phyloP scores from a whole-genome alignment of 37 sponge, comb jelly and placozoan species.

The Halichondria panicea region DNA sequence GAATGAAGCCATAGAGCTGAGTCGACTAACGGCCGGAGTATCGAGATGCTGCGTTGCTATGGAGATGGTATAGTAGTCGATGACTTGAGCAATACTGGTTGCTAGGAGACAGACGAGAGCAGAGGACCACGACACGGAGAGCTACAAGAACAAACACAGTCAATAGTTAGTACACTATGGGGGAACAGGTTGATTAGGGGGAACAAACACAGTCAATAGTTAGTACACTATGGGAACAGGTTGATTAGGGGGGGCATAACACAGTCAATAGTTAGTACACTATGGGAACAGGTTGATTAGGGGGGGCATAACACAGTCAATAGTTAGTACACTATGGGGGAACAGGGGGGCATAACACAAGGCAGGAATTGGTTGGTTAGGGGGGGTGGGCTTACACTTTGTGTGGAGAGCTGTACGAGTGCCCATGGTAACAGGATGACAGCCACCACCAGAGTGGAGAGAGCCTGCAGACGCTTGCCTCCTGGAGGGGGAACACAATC shows the following conservation, averaged over 20 bases:
- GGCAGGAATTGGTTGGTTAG: neutral
- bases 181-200: neutral
- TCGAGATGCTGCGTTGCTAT: slow-evolving; percentile 39
- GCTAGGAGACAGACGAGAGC: slow-evolving; percentile 23
- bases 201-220: neutral
- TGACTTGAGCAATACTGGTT: slow-evolving; percentile 23
- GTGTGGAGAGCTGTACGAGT: slow-evolving; percentile 50
- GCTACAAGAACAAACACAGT: neutral
- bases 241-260: neutral
- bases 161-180: neutral
- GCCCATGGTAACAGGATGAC: slow-evolving; percentile 71
- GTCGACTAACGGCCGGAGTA: neutral
- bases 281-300: neutral
- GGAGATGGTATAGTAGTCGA: slow-evolving; percentile 51
- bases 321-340: neutral
- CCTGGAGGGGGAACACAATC: slow-evolving; percentile 10
- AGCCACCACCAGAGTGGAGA: slow-evolving; percentile 46
- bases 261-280: neutral
- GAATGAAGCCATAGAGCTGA: slow-evolving; percentile 34
- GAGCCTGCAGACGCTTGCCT: slow-evolving; percentile 78
- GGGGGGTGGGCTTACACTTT: neutral
- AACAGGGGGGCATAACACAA: neutral
- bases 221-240: neutral
- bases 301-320: neutral
- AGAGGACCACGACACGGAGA: slow-evolving; percentile 20